Conservation (phyloP, 2,797 vertebrate genomes). For the Notolepis coatsorum region DNA sequence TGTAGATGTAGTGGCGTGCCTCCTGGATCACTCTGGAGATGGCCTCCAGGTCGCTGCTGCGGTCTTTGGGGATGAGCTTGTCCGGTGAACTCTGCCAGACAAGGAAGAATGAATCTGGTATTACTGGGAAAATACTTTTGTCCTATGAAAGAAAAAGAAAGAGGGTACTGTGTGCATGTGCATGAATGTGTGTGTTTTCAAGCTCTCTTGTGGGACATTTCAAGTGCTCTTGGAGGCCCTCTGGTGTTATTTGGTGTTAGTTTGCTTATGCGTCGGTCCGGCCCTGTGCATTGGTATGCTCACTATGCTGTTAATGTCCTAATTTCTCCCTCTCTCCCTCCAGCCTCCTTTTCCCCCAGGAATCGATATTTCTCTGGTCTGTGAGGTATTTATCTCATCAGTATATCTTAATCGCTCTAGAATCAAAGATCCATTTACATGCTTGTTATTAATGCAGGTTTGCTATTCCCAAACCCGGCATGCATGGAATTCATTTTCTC, state of each 20-base stretch:
- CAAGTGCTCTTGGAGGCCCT: too few species aligned
- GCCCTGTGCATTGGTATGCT: not conserved
- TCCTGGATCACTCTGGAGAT: slow-evolving; percentile 92
- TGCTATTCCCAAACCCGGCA: not conserved
- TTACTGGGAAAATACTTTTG: too few species aligned
- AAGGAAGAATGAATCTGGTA: too few species aligned
- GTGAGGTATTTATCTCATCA: not conserved
- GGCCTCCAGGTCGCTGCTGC: slow-evolving; percentile 91
- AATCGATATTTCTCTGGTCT: not conserved
- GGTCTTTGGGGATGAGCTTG: slow-evolving; percentile 90
- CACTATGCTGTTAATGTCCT: not conserved
- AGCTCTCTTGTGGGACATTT: too few species aligned
- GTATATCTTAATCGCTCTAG: too few species aligned
- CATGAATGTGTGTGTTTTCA: not conserved
- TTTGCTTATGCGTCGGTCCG: too few species aligned
- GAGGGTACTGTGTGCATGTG: not conserved
- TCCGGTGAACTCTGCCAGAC: slow-evolving; percentile 93
- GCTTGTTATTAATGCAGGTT: not conserved
- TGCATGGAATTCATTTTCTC: not conserved
- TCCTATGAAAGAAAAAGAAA: too few species aligned
- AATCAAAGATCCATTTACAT: not conserved
- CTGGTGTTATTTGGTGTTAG: too few species aligned
- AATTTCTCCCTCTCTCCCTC: not conserved
- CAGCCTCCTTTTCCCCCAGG: not conserved
- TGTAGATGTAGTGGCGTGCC: slow-evolving; percentile 90